phyloP scores from a whole-genome alignment of 2,797 vertebrate genomes.

The Rhinella marina region DNA sequence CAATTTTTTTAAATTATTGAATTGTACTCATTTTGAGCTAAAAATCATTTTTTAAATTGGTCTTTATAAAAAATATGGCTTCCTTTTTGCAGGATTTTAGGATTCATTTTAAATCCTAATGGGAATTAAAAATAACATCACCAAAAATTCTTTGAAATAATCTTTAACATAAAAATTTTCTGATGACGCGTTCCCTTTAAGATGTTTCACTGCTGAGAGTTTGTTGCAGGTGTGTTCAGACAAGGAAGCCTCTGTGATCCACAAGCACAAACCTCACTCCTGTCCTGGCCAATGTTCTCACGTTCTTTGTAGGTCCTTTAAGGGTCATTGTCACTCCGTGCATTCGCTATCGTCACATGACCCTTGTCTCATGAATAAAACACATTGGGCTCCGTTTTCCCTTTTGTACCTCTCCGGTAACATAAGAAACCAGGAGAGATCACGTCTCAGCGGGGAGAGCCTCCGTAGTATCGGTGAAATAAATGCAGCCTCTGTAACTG shows the following conservation, averaged over 20 bases:
- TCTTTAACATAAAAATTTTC: too few relatives aligned
- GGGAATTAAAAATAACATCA: too few relatives aligned
- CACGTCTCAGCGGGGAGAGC: conserved; percentile 16
- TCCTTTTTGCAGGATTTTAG: too few relatives aligned
- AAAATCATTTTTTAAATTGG: too few relatives aligned
- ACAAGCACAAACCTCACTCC: not conserved
- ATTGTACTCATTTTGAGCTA: too few relatives aligned
- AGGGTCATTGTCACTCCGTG: not conserved
- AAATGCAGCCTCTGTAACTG: not conserved
- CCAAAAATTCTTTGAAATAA: too few relatives aligned
- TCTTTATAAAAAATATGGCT: too few relatives aligned
- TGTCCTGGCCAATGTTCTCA: not conserved
- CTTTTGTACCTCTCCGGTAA: conserved; percentile 29
- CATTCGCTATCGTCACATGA: not conserved
- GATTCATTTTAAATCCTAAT: too few relatives aligned
- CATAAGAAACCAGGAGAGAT: conserved; percentile 42
- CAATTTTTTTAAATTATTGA: too few relatives aligned
- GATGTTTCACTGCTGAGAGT: not conserved
- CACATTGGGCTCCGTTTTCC: conserved; percentile 32
- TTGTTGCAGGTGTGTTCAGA: not conserved
- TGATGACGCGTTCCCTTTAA: not conserved
- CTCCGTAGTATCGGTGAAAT: conserved; percentile 5
- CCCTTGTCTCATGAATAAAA: conserved; percentile 50
- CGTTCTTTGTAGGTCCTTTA: not conserved
- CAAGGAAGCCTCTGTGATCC: not conserved